Percentiles rank a stretch among this genome's conserved stretches.
Evolutionary conservation across 1,140 invertebrate species (phyloP).

Genomic region (Habropoda laboriosa): DNA sequence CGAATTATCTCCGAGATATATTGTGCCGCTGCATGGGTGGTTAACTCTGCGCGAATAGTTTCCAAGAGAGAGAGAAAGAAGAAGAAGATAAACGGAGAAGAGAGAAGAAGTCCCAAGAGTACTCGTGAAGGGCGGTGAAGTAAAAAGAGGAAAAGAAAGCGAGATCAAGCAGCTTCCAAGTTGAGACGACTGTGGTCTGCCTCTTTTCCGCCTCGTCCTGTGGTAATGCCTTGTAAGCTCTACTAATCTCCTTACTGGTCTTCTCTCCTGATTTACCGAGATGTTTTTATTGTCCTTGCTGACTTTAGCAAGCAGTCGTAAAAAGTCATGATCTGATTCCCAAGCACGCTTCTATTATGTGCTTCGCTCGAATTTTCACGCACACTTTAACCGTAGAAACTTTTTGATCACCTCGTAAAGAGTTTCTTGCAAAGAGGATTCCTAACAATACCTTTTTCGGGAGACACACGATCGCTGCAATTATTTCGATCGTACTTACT

Average conservation of each 20-base stretch:
- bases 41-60: slow-evolving; percentile 68
- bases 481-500: neutral
- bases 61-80: slow-evolving; percentile 36
- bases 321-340: slow-evolving; percentile 55
- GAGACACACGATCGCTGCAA: neutral
- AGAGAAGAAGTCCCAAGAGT: slow-evolving; percentile 19
- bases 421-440: neutral
- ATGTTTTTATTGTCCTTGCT: slow-evolving; percentile 76
- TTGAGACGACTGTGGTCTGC: slow-evolving; percentile 57
- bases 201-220: slow-evolving; percentile 52
- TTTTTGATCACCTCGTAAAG: neutral
- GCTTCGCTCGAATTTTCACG: neutral
- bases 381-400: neutral
- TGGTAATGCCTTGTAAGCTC: slow-evolving; percentile 75
- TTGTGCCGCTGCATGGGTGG: slow-evolving; percentile 76
- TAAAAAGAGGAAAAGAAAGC: slow-evolving; percentile 46
- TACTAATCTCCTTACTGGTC: slow-evolving; percentile 74
- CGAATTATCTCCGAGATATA: slow-evolving; percentile 76
- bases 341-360: slow-evolving; percentile 23
- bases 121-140: slow-evolving; percentile 4
- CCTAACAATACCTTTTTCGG: neutral
- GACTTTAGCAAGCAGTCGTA: slow-evolving; percentile 65
- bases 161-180: slow-evolving; percentile 62
- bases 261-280: slow-evolving; percentile 75
- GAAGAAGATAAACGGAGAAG: slow-evolving; percentile 19